A percentile compares a stretch with the other conserved stretches of the same genome.
Conservation (phyloP, 2,888 invertebrate species). For the Caenorhabditis sp. region DNA sequence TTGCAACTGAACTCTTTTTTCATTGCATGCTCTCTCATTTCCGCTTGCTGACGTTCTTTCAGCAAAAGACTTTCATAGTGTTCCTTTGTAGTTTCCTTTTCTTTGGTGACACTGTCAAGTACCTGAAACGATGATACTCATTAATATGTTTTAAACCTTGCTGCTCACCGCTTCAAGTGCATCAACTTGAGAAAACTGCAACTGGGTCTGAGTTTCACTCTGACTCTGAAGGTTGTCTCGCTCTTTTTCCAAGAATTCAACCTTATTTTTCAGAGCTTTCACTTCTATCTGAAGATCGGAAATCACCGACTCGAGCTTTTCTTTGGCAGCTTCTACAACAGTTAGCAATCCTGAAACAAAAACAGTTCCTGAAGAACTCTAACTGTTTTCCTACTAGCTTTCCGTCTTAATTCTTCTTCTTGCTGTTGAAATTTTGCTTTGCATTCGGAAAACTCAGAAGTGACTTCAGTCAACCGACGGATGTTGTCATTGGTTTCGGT, state of each 20-base stretch:
- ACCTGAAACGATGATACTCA: too few species aligned
- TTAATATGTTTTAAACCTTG: too few species aligned
- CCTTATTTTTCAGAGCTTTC: slow-evolving; percentile 81
- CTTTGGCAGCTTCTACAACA: slow-evolving; percentile 78
- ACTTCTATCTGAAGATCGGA: slow-evolving; percentile 81
- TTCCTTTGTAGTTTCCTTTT: slow-evolving; percentile 81
- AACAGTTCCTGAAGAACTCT: too few species aligned
- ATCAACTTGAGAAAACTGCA: slow-evolving; percentile 82
- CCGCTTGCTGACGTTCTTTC: slow-evolving; percentile 77
- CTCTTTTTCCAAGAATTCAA: slow-evolving; percentile 82
- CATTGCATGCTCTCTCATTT: slow-evolving; percentile 80
- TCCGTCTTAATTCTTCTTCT: slow-evolving; percentile 76
- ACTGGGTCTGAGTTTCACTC: slow-evolving; percentile 81
- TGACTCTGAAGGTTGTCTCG: slow-evolving; percentile 82
- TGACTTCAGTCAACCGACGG: slow-evolving; percentile 65
- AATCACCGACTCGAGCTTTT: slow-evolving; percentile 77
- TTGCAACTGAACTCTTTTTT: slow-evolving; percentile 81
- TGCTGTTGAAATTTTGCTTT: slow-evolving; percentile 74
- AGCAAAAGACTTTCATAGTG: slow-evolving; percentile 80
- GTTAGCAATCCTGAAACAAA: slow-evolving; percentile 71
- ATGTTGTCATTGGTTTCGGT: slow-evolving; percentile 77
- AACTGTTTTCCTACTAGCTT: slow-evolving; percentile 64
- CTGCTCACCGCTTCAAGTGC: slow-evolving; percentile 83
- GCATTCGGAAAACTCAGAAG: slow-evolving; percentile 69
- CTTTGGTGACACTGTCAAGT: slow-evolving; percentile 81